Base-by-base conservation (phyloP, 2,113 vertebrate genomes). In the Antigone vipio region DNA sequence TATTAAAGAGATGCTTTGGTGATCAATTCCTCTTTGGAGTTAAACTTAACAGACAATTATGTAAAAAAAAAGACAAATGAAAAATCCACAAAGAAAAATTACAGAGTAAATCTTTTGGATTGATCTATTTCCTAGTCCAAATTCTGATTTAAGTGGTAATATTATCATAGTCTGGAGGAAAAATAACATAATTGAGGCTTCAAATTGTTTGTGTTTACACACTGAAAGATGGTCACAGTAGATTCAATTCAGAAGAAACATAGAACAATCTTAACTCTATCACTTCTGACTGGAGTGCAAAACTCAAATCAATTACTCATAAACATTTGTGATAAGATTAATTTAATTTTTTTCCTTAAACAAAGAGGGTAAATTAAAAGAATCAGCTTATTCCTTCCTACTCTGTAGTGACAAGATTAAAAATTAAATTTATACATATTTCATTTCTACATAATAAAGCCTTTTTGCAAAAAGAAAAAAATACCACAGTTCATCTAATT, bases 391-490 rank as follows among this genome's bases (percentile, higher is more conserved):
- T 96, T 97, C 96, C 94, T 98, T 97, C 97, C 97, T 97, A 98
- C 97, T 98, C 97, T 98, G 97, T 97, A 98, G 97, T 98, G 98
- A 98, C 98, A 98, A 98, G 98, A 98, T 98, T 98, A 98, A 98
- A 98, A 98, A 98, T 98, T 98, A 98, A 98, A 98, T 98, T 98
- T 98, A 98, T 99, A 98, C 98, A 98, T 98, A 98, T 98, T 98
- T 98, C 97, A 98, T 98, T 98, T 98, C 98, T 98, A 98, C 98
- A 98, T 98, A 98, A 98, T 98, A 98, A 98, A 98, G 97, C 93
- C 97, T 98, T 98, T 98, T 98, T 97, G 91, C 90, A 97, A 98
- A 98, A 98, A 94, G 94, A 93, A 97, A 98, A 98, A 98, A 98
- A 98, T 92, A 98, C 97, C 95, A 98, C 97, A 97, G 98, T 98